These are phyloP conservation scores for Poecilia picta DNA, from an alignment of 2,797 vertebrate species.

Conservation along the genomic window DNA sequence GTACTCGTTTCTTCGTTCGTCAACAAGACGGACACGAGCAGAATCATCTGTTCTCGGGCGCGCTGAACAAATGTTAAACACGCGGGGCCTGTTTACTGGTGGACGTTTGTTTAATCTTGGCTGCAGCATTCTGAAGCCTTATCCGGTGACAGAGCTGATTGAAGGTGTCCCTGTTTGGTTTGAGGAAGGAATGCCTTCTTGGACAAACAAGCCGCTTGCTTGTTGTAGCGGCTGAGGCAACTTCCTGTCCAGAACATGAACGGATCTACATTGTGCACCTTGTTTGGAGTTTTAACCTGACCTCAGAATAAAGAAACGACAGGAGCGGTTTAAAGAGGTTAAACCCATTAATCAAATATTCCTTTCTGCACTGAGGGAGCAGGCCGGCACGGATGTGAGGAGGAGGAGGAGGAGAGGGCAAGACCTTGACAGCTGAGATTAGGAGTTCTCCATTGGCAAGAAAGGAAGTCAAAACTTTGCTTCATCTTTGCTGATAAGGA, in stretches of 20 bases:
- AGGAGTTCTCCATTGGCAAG: constrained; percentile 55
- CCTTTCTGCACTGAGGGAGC: constrained; percentile 33
- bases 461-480: constrained; percentile 55
- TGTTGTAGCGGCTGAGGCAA: constrained; percentile 38
- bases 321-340: constrained; percentile 23
- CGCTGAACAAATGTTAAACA: constrained; percentile 4
- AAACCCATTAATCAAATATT: constrained; percentile 42
- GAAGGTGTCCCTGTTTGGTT: constrained; percentile 45
- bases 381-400: constrained; percentile 43
- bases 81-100: constrained; percentile 4
- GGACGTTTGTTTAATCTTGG: constrained; percentile 33
- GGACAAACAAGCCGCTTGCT: constrained; percentile 40
- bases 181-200: constrained; percentile 28
- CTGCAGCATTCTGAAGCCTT: constrained; percentile 14
- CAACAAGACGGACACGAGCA: constrained; percentile 12
- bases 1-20: constrained; percentile 29
- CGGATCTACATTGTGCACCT: constrained; percentile 8
- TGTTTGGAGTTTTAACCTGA: constrained; percentile 12
- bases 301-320: constrained; percentile 29
- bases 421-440: constrained; percentile 66
- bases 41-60: constrained; percentile 1
- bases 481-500: constrained; percentile 23
- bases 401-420: constrained; percentile 46
- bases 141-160: constrained; percentile 34
- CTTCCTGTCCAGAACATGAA: constrained; percentile 18